These are phyloP conservation scores for Drosophila bifasciata DNA, from an alignment of 1,140 invertebrate genomes.

Conservation along the genomic window DNA sequence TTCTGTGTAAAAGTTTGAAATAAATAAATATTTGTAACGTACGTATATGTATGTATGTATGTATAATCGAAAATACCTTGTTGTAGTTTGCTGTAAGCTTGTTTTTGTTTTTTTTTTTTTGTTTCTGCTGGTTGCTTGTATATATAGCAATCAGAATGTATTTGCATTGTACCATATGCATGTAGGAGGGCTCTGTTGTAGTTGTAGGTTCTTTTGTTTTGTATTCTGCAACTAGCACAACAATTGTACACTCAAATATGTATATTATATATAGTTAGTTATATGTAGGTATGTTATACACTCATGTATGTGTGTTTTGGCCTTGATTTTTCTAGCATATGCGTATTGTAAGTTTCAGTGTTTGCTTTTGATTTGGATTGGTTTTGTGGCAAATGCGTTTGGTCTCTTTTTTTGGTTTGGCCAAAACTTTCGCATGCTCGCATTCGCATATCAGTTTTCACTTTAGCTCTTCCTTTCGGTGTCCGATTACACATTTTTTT, in stretches of 20 bases:
- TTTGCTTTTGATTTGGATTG: constrained; percentile 6
- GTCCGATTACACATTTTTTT: constrained; percentile 27
- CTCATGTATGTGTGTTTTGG: constrained; percentile 46
- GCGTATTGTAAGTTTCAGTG: constrained; percentile 28
- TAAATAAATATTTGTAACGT: constrained; percentile 36
- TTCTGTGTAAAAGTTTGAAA: constrained; percentile 39
- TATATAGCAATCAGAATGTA: constrained; percentile 67
- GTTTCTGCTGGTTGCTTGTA: constrained; percentile 50
- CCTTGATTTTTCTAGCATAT: constrained; percentile 41
- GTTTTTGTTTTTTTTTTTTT: constrained; percentile 23
- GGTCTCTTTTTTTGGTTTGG: constrained; percentile 68
- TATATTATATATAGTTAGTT: constrained; percentile 39
- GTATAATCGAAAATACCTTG: constrained; percentile 63
- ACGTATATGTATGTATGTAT: no score
- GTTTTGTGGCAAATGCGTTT: constrained; percentile 60
- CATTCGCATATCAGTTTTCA: constrained; percentile 9
- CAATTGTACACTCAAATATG: constrained; percentile 56
- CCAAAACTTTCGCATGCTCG: constrained; percentile 56
- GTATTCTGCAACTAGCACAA: constrained; percentile 45
- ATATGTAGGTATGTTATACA: constrained; percentile 27
- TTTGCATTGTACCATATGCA: constrained; percentile 22
- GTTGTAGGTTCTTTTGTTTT: constrained; percentile 39
- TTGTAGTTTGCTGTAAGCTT: no score
- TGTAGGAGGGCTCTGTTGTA: constrained; percentile 56
- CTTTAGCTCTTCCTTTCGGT: constrained; percentile 12